phyloP scores from a whole-genome alignment of 2,113 vertebrate genomes.

The Prunella fulvescens region DNA sequence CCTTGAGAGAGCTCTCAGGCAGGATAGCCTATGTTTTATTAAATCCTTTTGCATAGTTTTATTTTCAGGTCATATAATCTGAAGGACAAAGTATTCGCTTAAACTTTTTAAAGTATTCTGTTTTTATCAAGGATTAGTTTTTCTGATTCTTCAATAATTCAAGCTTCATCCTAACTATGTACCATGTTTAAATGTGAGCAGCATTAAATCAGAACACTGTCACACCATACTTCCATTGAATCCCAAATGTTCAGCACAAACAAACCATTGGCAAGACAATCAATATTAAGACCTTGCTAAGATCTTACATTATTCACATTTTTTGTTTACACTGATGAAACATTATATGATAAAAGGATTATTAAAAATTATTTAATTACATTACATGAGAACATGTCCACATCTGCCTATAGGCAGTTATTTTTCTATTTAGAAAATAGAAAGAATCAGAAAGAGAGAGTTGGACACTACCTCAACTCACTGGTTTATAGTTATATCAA shows the following conservation, averaged over 20 bases:
- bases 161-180: background rate
- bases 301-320: background rate
- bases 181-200: background rate
- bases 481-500: background rate
- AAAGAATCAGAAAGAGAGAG: background rate
- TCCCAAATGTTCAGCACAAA: background rate
- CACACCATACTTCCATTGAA: background rate
- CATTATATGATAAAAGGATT: background rate
- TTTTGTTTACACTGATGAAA: background rate
- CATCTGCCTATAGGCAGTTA: background rate
- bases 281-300: background rate
- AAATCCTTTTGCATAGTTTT: conserved; percentile 43
- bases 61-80: conserved; percentile 55
- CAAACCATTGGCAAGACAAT: background rate
- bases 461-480: background rate
- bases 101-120: conserved; percentile 22
- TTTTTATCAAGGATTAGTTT: conserved; percentile 21
- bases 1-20: conserved; percentile 36
- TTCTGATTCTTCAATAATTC: conserved; percentile 48
- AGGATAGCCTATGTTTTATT: conserved; percentile 56
- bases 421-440: background rate
- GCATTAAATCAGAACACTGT: background rate
- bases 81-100: conserved; percentile 42
- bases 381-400: background rate
- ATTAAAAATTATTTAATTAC: background rate